Base-by-base conservation (phyloP, 2,113 vertebrate genomes). In the Pogonocichla stellata region DNA sequence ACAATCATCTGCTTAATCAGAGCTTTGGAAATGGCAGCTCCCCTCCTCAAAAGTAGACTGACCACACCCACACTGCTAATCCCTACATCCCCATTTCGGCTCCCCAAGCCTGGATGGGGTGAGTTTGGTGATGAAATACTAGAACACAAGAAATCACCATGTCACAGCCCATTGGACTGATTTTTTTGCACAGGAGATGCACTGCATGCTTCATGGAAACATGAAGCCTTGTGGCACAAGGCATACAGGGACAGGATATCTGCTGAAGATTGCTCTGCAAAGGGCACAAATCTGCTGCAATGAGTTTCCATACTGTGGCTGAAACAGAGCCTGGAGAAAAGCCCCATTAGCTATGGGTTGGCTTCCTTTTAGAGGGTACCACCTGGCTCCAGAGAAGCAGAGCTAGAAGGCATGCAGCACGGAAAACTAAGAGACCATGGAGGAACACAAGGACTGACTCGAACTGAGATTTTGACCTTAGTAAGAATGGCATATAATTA, bases 131-230 rank as follows among this genome's bases (percentile, higher is more conserved):
- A 67, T 15, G 9, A 78, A 77, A 72, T 17, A 34, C 9, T 6
- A 28, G 1, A 66, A n/a, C 28, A 36, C 14, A 57, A 48, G 19
- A 60, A 72, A 70, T 13, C 25, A 53, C 7, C 0, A 0, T 3
- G 10, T 50, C 45, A 31, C 19, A 26, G 45, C 28, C 48, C 28
- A 31, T 6, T 12, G 31, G n/a, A 57, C 15, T 14, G 15, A 48
- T 15, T 10, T 47, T 80, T 80, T 26, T 25, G 31, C 65, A 90
- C 34, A 43, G 3, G 9, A 16, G 34, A 64, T 10, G 25, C 24
- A 20, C 36, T 36, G 18, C 33, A 34, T 9, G 20, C 40, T 60
- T 34, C 12, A 11, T 12, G 6, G 42, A 78, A 81, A 70, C 25
- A 48, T 2, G n/a, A 95, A 73, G 31, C 8, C n/a, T 57, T 19